phyloP scores from a whole-genome alignment of 1,140 invertebrate species.

The Paramacrobiotus metropolitanus region DNA sequence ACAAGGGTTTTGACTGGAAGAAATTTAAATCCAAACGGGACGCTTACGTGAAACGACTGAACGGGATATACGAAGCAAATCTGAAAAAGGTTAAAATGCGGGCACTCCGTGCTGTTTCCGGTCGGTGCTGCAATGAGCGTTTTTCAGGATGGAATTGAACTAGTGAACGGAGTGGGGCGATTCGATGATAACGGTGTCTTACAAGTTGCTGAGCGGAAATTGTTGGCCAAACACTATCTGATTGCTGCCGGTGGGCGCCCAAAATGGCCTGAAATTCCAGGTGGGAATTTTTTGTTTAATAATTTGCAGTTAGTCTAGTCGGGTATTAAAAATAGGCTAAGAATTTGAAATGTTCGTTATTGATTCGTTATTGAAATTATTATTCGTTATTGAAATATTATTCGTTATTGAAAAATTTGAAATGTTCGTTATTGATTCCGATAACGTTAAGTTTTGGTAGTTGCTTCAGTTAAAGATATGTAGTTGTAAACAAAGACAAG shows the following conservation, averaged over 20 bases:
- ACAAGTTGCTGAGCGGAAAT: conserved; percentile 21
- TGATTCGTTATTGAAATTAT: too few species aligned
- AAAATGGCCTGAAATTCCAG: conserved; percentile 22
- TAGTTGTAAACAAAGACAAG: too few species aligned
- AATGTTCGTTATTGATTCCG: too few species aligned
- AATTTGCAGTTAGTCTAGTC: too few species aligned
- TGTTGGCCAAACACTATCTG: conserved; percentile 21
- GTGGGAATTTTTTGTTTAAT: conserved; percentile 12
- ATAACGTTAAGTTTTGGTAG: too few species aligned
- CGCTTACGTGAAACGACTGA: conserved; percentile 28
- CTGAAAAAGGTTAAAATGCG: conserved; percentile 19
- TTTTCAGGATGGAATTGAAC: conserved; percentile 26
- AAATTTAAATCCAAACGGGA: conserved; percentile 26
- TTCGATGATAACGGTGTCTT: conserved; percentile 24
- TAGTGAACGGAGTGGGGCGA: conserved; percentile 24
- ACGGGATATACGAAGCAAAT: conserved; percentile 29
- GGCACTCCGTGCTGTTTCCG: not conserved
- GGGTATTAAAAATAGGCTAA: too few species aligned
- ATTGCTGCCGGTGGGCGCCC: conserved; percentile 27
- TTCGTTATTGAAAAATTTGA: too few species aligned
- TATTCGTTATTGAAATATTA: too few species aligned
- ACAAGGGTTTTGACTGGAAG: conserved; percentile 27
- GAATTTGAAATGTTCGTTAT: too few species aligned
- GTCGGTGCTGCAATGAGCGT: not conserved
- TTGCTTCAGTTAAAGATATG: too few species aligned